Base-by-base conservation (phyloP, 1,140 invertebrate species). In the Orchestia grillus region DNA sequence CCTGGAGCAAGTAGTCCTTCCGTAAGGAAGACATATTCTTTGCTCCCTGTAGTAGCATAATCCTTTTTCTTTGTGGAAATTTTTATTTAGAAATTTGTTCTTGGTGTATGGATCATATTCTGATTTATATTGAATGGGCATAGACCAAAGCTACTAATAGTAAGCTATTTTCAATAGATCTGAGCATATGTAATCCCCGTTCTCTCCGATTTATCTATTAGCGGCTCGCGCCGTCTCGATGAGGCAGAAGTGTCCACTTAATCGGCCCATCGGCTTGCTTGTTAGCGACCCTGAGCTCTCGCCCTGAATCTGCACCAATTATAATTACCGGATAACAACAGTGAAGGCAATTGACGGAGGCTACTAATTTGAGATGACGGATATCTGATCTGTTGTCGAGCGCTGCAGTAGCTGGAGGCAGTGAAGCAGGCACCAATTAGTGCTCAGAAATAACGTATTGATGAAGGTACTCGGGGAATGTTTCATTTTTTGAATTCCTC, bases 301-400 rank as follows among this genome's bases (percentile, higher is more conserved):
- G 43, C 92, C 42, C 43, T 44, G 43, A 40, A 44, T 94, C 92
- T 45, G 44, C 36, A 47, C 92, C 92, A 94, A 94, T 94, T 94
- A 94, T 44, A 94, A 94, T 94, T 94, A 94, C 92, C 44, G 92
- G 92, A 40, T 11, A 47, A 47, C 92, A 94, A 94, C 62, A 36
- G 62, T 47, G 92, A 47, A 40, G 6, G 40, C 44, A 47, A 94
- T 94, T 94, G 92, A 94, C 92, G 92, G 40, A 94, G 44, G 92
- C 44, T 44, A 94, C 92, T 94, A 94, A 94, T 94, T 94, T 94
- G 92, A 40, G 92, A 94, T 47, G 47, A n/a, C 92, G 23, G 92
- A 94, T 94, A 45, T 11, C 92, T 94, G 92, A 44, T 44, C 92
- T 94, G 92, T 28, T 28, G 92, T 28, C 1, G 15, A 36, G 36